phyloP scores from a whole-genome alignment of 2,888 invertebrate species.

The Eustalomyia histrio region DNA sequence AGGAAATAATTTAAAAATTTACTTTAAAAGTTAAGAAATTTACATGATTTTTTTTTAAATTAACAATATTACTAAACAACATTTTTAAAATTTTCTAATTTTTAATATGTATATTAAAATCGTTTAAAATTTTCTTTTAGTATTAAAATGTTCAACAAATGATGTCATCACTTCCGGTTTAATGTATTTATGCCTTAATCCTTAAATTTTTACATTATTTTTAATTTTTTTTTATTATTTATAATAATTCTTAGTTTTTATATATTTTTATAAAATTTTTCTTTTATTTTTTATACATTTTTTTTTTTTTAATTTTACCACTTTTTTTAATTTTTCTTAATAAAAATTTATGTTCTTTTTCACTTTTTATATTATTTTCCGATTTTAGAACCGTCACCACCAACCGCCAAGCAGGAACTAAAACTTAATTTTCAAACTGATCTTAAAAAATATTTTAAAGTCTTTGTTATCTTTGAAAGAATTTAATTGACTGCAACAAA shows the following conservation, averaged over 20 bases:
- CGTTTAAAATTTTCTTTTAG: neutral
- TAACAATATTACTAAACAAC: neutral
- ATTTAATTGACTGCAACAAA: slow-evolving; percentile 41
- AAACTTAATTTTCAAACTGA: slow-evolving; percentile 54
- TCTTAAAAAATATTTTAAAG: slow-evolving; percentile 44
- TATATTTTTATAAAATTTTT: slow-evolving; percentile 18
- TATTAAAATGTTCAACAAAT: slow-evolving; percentile 16
- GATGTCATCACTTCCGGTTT: slow-evolving; percentile 66
- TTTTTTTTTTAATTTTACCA: slow-evolving; percentile 44
- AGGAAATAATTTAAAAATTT: slow-evolving; percentile 1
- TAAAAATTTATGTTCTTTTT: slow-evolving; percentile 29
- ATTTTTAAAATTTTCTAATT: neutral
- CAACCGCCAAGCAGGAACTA: slow-evolving; percentile 69
- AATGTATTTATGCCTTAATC: neutral
- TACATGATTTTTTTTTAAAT: neutral
- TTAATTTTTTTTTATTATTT: slow-evolving; percentile 7
- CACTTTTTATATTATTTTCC: slow-evolving; percentile 47
- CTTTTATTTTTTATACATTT: slow-evolving; percentile 5
- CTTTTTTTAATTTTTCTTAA: slow-evolving; percentile 28
- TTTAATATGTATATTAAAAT: slow-evolving; percentile 1
- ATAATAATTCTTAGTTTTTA: slow-evolving; percentile 13
- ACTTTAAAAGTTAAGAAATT: slow-evolving; percentile 4
- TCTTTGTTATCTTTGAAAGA: slow-evolving; percentile 53
- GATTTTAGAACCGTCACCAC: slow-evolving; percentile 66
- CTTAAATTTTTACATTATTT: neutral